phyloP scores from a whole-genome alignment of 1,140 invertebrate species.

The Scaptomyza pallida region DNA sequence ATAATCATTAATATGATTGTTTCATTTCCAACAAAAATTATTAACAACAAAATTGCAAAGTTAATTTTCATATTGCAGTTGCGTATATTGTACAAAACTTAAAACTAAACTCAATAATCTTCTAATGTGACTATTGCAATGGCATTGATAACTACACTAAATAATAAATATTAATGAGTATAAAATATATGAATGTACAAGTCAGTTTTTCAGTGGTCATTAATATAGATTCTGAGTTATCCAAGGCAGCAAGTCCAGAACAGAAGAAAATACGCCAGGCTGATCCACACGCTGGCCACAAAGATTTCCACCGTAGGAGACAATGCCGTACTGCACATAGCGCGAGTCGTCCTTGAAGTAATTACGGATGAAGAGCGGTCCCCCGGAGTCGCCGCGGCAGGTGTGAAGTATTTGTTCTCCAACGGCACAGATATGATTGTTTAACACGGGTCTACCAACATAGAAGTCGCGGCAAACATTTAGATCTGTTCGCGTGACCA shows the following conservation, averaged over 20 bases:
- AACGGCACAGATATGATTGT: slow-evolving; percentile 88
- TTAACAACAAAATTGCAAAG: no score
- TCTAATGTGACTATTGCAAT: slow-evolving; percentile 53
- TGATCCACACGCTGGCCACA: slow-evolving; percentile 52
- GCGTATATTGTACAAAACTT: slow-evolving; percentile 39
- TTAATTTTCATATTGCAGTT: slow-evolving; percentile 7
- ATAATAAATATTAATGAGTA: slow-evolving; percentile 22
- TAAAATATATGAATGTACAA: neutral
- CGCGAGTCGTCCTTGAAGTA: slow-evolving; percentile 45
- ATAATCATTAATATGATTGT: no score
- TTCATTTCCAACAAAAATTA: no score
- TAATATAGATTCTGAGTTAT: slow-evolving; percentile 73
- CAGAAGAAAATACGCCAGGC: slow-evolving; percentile 76
- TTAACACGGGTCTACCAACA: slow-evolving; percentile 43
- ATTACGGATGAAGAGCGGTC: slow-evolving; percentile 85
- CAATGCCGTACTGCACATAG: slow-evolving; percentile 70
- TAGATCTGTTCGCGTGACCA: slow-evolving; percentile 39
- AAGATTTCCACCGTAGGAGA: slow-evolving; percentile 58
- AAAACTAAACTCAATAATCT: slow-evolving; percentile 36
- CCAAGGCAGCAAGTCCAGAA: slow-evolving; percentile 77
- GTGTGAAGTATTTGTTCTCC: slow-evolving; percentile 87
- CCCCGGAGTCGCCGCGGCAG: slow-evolving; percentile 90
- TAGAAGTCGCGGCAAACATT: slow-evolving; percentile 57
- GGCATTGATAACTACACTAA: slow-evolving; percentile 36
- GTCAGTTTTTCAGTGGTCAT: neutral